Percentiles rank a stretch among this genome's conserved stretches.
Evolutionary conservation across 2,797 vertebrate species (phyloP).

Genomic region (Rhinoraja longicauda): DNA sequence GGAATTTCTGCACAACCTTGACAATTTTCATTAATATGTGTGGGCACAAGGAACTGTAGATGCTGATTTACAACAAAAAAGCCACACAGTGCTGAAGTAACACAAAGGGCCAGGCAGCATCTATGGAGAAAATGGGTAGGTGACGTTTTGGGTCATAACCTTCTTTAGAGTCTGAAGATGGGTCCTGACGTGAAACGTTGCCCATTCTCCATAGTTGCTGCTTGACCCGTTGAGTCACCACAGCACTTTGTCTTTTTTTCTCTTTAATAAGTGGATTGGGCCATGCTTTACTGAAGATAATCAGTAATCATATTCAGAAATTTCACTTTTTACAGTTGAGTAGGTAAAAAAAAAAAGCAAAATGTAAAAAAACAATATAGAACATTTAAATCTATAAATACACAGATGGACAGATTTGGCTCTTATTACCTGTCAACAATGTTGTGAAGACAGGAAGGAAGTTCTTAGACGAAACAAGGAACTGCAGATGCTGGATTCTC

Average conservation of each 20-base stretch:
- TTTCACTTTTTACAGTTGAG: background rate
- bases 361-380: background rate
- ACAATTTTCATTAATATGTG: background rate
- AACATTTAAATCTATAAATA: background rate
- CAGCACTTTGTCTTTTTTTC: background rate
- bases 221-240: no score
- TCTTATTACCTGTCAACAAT: background rate
- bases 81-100: no score
- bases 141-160: no score
- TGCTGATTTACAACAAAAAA: no score
- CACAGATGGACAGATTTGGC: background rate
- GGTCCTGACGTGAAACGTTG: no score
- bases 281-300: background rate
- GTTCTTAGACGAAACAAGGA: background rate
- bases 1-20: background rate
- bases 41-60: no score
- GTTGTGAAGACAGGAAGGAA: background rate
- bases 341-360: no score
- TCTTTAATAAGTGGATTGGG: background rate
- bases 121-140: no score
- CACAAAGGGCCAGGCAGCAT: no score
- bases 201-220: no score
- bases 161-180: no score
- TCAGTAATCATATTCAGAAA: background rate
- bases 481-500: no score